A percentile compares a stretch with the other conserved stretches of the same genome.
Evolutionary conservation across 1,140 invertebrate genomes (phyloP).

Genomic region (Campoletis sonorensis): DNA sequence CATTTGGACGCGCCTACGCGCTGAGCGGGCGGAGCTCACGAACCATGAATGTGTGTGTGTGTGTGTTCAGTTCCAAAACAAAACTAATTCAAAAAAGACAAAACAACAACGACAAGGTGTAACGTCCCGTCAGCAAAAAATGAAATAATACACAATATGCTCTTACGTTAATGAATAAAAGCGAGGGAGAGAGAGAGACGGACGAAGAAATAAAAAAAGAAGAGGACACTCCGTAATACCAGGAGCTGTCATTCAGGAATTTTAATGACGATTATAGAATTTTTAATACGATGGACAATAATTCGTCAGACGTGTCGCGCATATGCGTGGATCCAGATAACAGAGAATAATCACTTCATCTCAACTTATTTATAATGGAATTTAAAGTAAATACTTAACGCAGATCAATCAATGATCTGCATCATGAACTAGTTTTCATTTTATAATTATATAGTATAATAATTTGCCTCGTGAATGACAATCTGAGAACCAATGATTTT

Average conservation of each 20-base stretch:
- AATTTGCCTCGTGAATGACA: too few species aligned
- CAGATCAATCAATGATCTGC: too few species aligned
- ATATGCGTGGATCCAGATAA: too few species aligned
- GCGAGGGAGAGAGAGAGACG: slow-evolving; percentile 34
- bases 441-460: too few species aligned
- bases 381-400: too few species aligned
- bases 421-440: too few species aligned
- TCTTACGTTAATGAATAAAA: slow-evolving; percentile 48
- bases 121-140: slow-evolving; percentile 44
- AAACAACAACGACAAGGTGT: slow-evolving; percentile 67
- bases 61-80: slow-evolving; percentile 58
- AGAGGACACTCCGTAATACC: slow-evolving; percentile 67
- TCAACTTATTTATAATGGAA: not conserved
- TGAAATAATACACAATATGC: slow-evolving; percentile 8
- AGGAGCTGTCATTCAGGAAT: slow-evolving; percentile 77
- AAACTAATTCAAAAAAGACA: slow-evolving; percentile 73
- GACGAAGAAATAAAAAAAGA: slow-evolving; percentile 5
- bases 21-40: slow-evolving; percentile 62
- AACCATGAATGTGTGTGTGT: slow-evolving; percentile 40
- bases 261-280: slow-evolving; percentile 77
- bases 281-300: slow-evolving; percentile 72
- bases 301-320: not conserved
- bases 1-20: slow-evolving; percentile 69
- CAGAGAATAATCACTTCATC: not conserved
- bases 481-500: too few species aligned